Base-by-base conservation (phyloP, 2,888 invertebrate genomes). In the Rosalia funebris region DNA sequence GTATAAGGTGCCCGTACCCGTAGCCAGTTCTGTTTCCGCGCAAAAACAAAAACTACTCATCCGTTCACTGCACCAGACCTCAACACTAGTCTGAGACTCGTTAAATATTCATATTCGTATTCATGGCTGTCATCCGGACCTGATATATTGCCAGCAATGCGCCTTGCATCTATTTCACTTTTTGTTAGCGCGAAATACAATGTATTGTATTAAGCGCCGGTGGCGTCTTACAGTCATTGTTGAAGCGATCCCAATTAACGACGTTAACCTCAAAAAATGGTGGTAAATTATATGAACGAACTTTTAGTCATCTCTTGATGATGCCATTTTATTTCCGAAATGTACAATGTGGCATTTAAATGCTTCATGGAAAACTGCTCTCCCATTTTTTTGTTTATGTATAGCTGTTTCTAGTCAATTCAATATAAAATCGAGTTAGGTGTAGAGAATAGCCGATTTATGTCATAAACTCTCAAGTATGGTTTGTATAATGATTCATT, bases 11-110 rank as follows among this genome's bases (percentile, higher is more conserved):
- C 60, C 52, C 50, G 63, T 57, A 50, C 44, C 47, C 37, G 47
- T 47, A 60, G 57, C 60, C 58, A 54, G 63, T 63, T 61, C 50
- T 50, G 52, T 58, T 63, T 60, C 60, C 63, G 55, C 31, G 52
- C 57, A 60, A 65, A 58, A 58, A 61, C 57, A 45, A 60, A 56
- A 61, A 63, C 58, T 55, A 52, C 63, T 61, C 60, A 57, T 59
- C 60, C 59, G 66, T 66, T 66, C 66, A 63, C 55, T 63, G 66
- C 63, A 61, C 66, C 57, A 66, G 58, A 59, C 61, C 58, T 57
- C 60, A 50, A 58, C 60, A 58, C 45, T 46, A 55, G 66, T 60
- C 66, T 63, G 31, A 45, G 55, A 52, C 60, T 56, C 42, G 60
- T 50, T 60, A 50, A 48, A 56, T 56, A 60, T 60, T 60, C 60